Base-by-base conservation (phyloP, 2,888 invertebrate species). In the Podabrus alpinus region DNA sequence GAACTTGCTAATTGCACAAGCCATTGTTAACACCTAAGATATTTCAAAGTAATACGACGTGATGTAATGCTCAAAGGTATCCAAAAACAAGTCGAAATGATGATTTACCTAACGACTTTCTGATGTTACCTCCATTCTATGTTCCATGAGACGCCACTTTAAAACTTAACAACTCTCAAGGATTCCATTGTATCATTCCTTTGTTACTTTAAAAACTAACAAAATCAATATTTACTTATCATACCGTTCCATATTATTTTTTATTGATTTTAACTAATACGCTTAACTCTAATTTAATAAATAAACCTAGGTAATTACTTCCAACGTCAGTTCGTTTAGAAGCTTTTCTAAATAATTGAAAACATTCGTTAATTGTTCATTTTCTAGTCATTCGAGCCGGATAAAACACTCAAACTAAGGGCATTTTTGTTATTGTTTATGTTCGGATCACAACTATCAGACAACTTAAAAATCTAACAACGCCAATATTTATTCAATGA, bases 51-150 rank as follows among this genome's bases (percentile, higher is more conserved):
- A 73, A 66, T 76, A 69, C 16, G 72, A 82, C 79, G 79, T 78
- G 77, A 79, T 76, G 78, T 72, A 75, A 76, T 69, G 64, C 71
- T 68, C 73, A 75, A 72, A 74, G 79, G 79, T 70, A 77, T 77
- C 82, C 81, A 81, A 80, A 81, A 81, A 80, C 79, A 71, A 79
- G 76, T 81, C 82, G 80, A 81, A 82, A 79, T 81, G 81, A 81
- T 45, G 45, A 45, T 45, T 45, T 45, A 45, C 45, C 45, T 45
- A 45, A 45, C 45, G 45, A 45, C 45, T 45, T 45, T 45, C 45
- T 45, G 45, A 45, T 45, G 45, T 45, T 45, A 45, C 45, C 45
- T 45, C 45, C 45, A 45, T 45, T 45, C 45, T 45, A 45, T 45
- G n/a, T 45, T 45, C n/a, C 45, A 24, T 9, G 45, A 45, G 45